Base-by-base conservation (phyloP, 2,113 vertebrate species). In the Geococcyx californianus region DNA sequence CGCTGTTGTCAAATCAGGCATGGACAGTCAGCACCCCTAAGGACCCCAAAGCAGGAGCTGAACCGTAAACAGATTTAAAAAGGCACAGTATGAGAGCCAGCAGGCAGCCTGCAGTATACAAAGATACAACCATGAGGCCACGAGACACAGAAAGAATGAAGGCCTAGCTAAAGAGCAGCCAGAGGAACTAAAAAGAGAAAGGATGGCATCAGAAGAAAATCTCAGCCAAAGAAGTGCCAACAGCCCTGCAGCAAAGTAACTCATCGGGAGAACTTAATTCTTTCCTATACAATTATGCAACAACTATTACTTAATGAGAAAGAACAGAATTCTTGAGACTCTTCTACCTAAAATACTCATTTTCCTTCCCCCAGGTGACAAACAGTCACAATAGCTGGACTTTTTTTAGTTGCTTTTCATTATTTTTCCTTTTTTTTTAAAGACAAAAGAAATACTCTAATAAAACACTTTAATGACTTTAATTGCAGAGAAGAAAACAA, bases 81-180 rank as follows among this genome's bases (percentile, higher is more conserved):
- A 45, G 19, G 15, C 0, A 0, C 26, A 21, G 47, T 3, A 28
- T 6, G 14, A 78, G 77, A 74, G 47, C 8, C 73, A 92, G 89
- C 34, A 64, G 72, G 58, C 33, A 49, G 75, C 55, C 72, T 58
- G 25, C 6, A 31, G 51, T 9, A 8, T 3, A 18, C 1, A 12
- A 52, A 58, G 16, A 63, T 24, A 70, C 8, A 42, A 7, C 69
- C 29, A 16, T 0, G 0, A 68, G 40, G 47, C 82, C 11, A 2
- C 5, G n/a, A 94, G 54, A 58, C 36, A 16, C 18, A 38, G 29
- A 33, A 83, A 73, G n/a, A 74, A 80, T 0, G 1, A 86, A 54
- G 49, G 29, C 15, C 40, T 60, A 45, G 34, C 56, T 55, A 45
- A 28, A 54, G 38, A 26, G 38, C 59, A 66, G 55, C 25, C 68